Evolutionary conservation across 2,888 invertebrate genomes (phyloP).

Genomic region (Dolomedes plantarius): DNA sequence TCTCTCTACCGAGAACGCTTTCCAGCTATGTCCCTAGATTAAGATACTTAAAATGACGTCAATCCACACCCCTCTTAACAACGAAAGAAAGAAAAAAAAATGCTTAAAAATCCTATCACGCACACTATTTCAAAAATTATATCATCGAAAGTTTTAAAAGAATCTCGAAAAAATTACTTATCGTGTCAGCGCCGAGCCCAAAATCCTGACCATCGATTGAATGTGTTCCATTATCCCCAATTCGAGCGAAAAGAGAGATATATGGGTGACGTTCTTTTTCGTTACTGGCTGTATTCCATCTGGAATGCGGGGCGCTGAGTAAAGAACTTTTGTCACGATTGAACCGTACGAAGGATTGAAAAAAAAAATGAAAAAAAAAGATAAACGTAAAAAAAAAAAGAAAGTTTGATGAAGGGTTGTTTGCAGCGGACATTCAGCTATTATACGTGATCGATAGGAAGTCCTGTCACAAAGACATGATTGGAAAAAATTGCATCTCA

Average conservation of each 20-base stretch:
- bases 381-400: too few relatives aligned
- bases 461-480: conserved; percentile 15
- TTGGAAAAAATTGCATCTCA: background rate
- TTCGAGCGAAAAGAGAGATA: conserved; percentile 19
- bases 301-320: background rate
- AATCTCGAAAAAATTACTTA: conserved; percentile 4
- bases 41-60: too few relatives aligned
- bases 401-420: background rate
- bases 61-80: too few relatives aligned
- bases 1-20: too few relatives aligned
- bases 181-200: background rate
- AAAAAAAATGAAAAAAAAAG: too few relatives aligned
- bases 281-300: background rate
- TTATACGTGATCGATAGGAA: conserved; percentile 18
- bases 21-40: too few relatives aligned
- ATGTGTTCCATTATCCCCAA: conserved; percentile 46
- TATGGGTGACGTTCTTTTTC: background rate
- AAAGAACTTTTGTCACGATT: background rate
- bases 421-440: background rate
- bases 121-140: background rate
- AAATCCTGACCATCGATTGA: conserved; percentile 35
- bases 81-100: background rate
- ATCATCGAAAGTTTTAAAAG: background rate
- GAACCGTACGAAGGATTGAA: background rate
- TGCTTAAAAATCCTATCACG: background rate